Conservation (phyloP, 2,113 vertebrate genomes). For the Emydura subglobosa region DNA sequence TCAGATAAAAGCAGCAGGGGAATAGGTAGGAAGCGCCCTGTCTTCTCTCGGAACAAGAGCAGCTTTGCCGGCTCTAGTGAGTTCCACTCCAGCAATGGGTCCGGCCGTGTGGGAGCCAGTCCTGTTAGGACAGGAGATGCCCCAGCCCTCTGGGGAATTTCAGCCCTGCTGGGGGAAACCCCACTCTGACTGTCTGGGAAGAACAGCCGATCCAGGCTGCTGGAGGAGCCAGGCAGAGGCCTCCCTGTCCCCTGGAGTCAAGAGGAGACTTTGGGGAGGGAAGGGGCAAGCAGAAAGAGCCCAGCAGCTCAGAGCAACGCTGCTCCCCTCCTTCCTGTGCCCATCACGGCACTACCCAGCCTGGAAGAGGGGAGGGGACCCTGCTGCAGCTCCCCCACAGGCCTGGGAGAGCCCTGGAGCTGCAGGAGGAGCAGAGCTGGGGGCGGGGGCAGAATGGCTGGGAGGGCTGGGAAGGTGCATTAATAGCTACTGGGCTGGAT, state of each 20-base stretch:
- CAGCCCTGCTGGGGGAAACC: neutral
- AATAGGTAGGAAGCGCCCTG: no score
- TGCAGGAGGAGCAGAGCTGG: no score
- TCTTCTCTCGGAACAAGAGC: neutral
- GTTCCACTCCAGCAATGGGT: no score
- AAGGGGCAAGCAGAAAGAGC: neutral
- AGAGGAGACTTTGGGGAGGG: neutral
- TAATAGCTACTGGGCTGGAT: neutral
- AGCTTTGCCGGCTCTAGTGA: no score
- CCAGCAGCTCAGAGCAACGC: neutral
- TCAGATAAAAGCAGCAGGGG: no score
- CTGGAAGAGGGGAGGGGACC: neutral
- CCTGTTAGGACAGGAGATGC: neutral
- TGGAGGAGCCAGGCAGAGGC: neutral
- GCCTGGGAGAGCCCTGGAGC: no score
- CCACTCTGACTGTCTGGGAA: neutral
- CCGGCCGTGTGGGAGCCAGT: no score
- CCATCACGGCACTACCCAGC: no score
- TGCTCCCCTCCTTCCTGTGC: neutral
- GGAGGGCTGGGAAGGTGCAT: neutral
- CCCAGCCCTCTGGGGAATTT: neutral
- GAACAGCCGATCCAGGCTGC: neutral
- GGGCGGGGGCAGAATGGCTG: neutral
- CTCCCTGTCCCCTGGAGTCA: neutral
- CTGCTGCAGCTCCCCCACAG: neutral